Evolutionary conservation across 2,888 invertebrate genomes (phyloP), one percentile per base, ranked within the genome.

Genomic region (Chrysotoxum bicinctum): DNA sequence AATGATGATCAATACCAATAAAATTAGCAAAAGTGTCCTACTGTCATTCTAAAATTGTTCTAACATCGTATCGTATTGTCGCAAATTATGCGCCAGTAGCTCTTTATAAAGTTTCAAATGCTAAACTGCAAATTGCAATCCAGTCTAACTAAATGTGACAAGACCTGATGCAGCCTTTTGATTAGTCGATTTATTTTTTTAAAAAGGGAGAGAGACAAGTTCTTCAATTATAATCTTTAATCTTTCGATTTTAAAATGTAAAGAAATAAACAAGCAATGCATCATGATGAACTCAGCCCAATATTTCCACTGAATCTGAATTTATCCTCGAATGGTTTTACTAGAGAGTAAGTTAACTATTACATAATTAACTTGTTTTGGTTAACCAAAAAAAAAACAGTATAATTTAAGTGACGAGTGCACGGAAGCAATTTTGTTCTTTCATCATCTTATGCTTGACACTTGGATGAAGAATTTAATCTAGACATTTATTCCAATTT

Each of bases 401-500:
- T 30, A 12, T 12, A 1, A 48, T 12, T 48, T 19, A 48, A 12
- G 5, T 10, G 10, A 12, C 21, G 23, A 23, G 7, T 21, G 3
- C 21, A 45, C 6, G 14, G 21, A 14, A 50, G 14, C 8, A n/a
- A 5, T 48, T 50, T 50, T 14, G 21, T 19, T 1, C 23, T 12
- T 50, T 50, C 56, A 56, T 52, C 43, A 83, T 78, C 69, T 78
- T 74, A 64, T 78, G 69, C 56, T 50, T 45, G 56, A 69, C 78
- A 70, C 73, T 68, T 45, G 45, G 54, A 64, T 68, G 32, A 37
- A 78, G 66, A 54, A 75, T 79, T 79, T 83, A 78, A 75, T 83
- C 70, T 78, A 83, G 74, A 79, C 64, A 76, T 69, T 48, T 48
- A 81, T 81, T 69, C 75, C 64, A 75, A 69, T 81, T 72, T 66